Conservation (phyloP, 2,113 vertebrate species). For the Nicator chloris region DNA sequence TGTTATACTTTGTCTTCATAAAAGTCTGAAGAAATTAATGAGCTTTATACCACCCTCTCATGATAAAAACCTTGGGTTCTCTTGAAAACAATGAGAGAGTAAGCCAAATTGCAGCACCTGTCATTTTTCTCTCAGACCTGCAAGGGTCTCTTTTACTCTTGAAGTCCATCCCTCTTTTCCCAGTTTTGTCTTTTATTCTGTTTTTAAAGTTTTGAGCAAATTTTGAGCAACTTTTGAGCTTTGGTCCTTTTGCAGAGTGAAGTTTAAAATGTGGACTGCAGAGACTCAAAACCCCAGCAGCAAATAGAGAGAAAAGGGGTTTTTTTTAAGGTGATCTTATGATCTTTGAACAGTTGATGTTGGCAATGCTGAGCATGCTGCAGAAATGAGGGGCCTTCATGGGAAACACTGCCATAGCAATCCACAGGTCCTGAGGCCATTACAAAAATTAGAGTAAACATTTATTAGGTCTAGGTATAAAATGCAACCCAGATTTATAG, state of each 20-base stretch:
- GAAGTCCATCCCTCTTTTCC: not conserved
- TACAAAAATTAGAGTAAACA: not conserved
- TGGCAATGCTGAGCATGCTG: not conserved
- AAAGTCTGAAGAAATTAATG: slow-evolving; percentile 8
- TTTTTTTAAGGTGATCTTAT: not conserved
- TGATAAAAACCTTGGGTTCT: not conserved
- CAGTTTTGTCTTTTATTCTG: not conserved
- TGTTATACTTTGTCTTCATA: not conserved
- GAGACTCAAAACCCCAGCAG: not conserved
- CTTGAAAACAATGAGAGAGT: not conserved
- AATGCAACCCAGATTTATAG: not conserved
- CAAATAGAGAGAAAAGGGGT: not conserved
- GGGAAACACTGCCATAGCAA: not conserved
- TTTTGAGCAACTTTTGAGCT: not conserved
- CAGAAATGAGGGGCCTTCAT: not conserved
- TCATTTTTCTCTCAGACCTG: not conserved
- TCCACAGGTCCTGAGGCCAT: not conserved
- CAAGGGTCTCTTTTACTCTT: not conserved
- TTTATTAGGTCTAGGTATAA: not conserved
- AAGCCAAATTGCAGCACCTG: not conserved
- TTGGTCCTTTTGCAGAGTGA: not conserved
- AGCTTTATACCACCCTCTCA: not conserved
- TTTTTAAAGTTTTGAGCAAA: not conserved
- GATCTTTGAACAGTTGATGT: not conserved
- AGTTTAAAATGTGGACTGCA: not conserved